Evolutionary conservation across 2,797 vertebrate genomes (phyloP), one percentile per base, ranked within the genome.

Genomic region (Dermochelys coriacea): DNA sequence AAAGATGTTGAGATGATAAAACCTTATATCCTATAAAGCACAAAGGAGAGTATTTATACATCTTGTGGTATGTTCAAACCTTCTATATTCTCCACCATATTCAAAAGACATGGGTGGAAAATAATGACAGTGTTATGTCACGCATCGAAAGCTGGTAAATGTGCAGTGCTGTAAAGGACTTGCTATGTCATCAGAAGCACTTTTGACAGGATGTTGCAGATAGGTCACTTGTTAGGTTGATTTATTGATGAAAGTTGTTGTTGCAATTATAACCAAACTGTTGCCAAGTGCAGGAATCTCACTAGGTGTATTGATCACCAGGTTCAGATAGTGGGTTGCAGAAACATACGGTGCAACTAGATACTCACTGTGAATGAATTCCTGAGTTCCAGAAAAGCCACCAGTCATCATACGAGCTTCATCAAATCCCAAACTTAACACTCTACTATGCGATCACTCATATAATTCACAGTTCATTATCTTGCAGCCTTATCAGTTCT

Each of bases 241-340:
- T 95, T 95, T 97, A 97, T 93, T 96, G 95, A 95, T 94, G 61
- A 88, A 92, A 91, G 51, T 19, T 93, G 92, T 93, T 95, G 88
- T 16, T 96, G 93, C 92, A 96, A 92, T 94, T 93, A 68, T 51
- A 97, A 91, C 75, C 31, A 87, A 93, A n/a, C 50, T 49, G 34
- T 93, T 96, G 71, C 94, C 85, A 92, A 92, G 93, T 57, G 37
- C 71, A 85, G 74, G 84, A 91, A 91, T 94, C 80, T 94, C 64
- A 84, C 90, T 89, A 16, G 54, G 52, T 23, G 94, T 93, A 96
- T 97, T 96, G 93, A 96, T 94, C 71, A 41, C 61, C 47, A 92
- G 16, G 18, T 74, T 41, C 45, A 57, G 90, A 80, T 47, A 87
- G 49, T 74, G 92, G 64, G 94, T 95, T 92, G 89, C 74, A 91